Conservation (phyloP, 2,113 vertebrate species). For the Ptychochromis oligacanthus region DNA sequence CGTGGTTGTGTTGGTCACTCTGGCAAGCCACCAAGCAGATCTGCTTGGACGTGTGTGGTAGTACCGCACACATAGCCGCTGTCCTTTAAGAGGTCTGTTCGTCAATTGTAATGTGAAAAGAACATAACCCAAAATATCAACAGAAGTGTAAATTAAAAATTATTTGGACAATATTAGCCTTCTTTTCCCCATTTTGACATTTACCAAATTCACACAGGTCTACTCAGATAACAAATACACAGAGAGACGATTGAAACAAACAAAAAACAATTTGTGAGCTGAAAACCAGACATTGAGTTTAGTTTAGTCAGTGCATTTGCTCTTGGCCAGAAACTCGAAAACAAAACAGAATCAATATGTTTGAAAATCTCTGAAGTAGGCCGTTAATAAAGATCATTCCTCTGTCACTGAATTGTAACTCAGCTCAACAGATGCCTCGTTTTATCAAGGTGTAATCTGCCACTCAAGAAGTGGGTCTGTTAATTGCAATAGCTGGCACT, state of each 20-base stretch:
- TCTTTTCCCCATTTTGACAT: too few relatives aligned
- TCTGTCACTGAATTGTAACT: neutral
- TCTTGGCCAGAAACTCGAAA: neutral
- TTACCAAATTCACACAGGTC: too few relatives aligned
- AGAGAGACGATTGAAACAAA: neutral
- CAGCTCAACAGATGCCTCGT: neutral
- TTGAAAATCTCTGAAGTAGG: neutral
- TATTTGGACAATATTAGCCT: too few relatives aligned
- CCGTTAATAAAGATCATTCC: neutral
- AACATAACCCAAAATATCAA: too few relatives aligned
- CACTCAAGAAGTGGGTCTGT: neutral
- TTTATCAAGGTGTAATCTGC: neutral
- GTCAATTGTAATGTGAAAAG: too few relatives aligned
- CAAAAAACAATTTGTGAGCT: neutral
- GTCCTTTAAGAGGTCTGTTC: too few relatives aligned
- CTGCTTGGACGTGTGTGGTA: too few relatives aligned
- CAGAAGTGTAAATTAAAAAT: too few relatives aligned
- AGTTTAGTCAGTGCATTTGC: neutral
- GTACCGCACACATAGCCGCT: too few relatives aligned
- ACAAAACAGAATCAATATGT: neutral
- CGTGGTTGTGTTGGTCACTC: too few relatives aligned
- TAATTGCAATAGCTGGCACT: neutral
- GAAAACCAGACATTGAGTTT: neutral
- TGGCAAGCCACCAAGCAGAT: too few relatives aligned
- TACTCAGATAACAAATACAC: neutral